Base-by-base conservation (phyloP, 2,888 invertebrate species). In the Agrotis clavis region DNA sequence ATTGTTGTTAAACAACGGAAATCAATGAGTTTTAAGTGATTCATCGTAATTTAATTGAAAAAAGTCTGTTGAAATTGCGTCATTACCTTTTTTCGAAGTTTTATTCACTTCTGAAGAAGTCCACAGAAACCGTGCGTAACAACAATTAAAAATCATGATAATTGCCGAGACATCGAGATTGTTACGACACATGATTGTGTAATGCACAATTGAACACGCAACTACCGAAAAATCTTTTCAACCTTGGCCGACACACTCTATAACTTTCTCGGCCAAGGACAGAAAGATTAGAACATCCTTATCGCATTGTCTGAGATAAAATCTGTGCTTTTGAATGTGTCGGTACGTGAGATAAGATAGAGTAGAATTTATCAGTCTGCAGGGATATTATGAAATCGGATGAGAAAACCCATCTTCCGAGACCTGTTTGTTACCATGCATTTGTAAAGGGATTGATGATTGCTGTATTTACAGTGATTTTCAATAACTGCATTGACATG, bases 181-280 rank as follows among this genome's bases (percentile, higher is more conserved):
- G 51, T 72, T 57, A 67, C 53, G 56, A 62, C 61, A 78, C 47
- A 21, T 45, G 9, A 41, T 41, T 41, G 18, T 50, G 41, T 62
- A 16, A 63, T 35, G 53, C 62, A 25, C n/a, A 63, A 65, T 57
- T 61, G 13, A 61, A 41, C 62, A 73, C 65, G 57, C 51, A 63
- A 78, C 62, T 68, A 69, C 65, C 78, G 63, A 71, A 81, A 70
- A 50, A 30, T 60, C 21, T 66, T 48, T 11, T 11, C 48, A 25
- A 51, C 82, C 82, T 82, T 82, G 79, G 50, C 62, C 59, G 73
- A 62, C 78, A 74, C 82, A 73, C 66, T 69, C 25, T 19, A 53
- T 63, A 54, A 56, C 11, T 78, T 78, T 80, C 62, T 82, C 21
- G 65, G 73, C 18, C 82, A 80, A 82, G 79, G 82, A 48, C 19